Evolutionary conservation across 2,113 vertebrate species (phyloP).

Genomic region (Ramphastos sulfuratus): DNA sequence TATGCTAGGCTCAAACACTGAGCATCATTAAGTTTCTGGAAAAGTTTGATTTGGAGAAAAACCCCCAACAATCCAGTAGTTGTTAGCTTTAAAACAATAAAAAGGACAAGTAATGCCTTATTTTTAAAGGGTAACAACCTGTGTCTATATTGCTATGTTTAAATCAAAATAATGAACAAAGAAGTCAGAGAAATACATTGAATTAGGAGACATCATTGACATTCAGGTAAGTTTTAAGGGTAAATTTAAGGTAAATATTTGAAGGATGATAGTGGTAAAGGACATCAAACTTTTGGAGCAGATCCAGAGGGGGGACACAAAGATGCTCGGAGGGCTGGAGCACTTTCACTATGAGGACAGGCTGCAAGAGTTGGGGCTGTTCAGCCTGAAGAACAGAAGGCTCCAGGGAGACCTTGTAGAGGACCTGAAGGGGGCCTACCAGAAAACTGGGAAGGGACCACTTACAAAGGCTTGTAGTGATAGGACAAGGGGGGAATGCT

Average conservation of each 20-base stretch:
- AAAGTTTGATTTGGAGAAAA: neutral
- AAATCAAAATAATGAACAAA: neutral
- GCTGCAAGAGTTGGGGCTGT: no score
- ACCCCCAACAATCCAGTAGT: neutral
- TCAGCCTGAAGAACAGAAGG: no score
- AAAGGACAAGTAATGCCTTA: neutral
- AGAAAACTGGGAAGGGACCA: no score
- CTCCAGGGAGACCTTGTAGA: no score
- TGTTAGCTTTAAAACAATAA: neutral
- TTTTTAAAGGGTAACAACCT: neutral
- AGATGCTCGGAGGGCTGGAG: no score
- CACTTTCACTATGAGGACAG: no score
- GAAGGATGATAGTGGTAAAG: neutral
- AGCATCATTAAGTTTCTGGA: neutral
- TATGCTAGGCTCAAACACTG: neutral
- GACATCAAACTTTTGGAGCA: no score
- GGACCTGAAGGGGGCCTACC: no score
- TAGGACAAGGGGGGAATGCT: no score
- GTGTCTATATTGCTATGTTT: neutral
- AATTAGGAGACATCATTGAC: neutral
- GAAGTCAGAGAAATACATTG: neutral
- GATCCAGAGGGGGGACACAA: no score
- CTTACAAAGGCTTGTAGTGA: no score
- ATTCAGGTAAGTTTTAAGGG: neutral
- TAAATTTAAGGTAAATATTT: neutral